phyloP scores from a whole-genome alignment of 2,797 vertebrate genomes.

The Pseudomugil gertrudae region DNA sequence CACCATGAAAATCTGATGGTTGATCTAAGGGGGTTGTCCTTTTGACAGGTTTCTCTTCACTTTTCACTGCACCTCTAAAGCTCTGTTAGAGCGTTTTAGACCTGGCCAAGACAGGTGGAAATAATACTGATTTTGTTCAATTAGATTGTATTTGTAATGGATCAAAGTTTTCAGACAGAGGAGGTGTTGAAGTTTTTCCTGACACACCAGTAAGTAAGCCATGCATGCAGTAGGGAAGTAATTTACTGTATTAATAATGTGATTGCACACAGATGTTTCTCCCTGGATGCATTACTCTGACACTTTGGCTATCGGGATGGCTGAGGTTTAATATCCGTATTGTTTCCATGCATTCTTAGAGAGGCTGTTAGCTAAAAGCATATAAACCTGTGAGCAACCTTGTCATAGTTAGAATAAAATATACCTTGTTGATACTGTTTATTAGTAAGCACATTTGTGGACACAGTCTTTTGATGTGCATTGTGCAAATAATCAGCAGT shows the following conservation, averaged over 20 bases:
- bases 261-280: slow-evolving; percentile 17
- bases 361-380: neutral
- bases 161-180: neutral
- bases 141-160: neutral
- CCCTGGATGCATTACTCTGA: slow-evolving; percentile 1
- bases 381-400: neutral
- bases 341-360: slow-evolving; percentile 5
- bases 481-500: too few relatives aligned
- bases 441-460: too few relatives aligned
- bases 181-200: neutral
- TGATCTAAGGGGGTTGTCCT: neutral
- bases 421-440: neutral
- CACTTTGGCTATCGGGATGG: slow-evolving; percentile 14
- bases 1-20: slow-evolving; percentile 10
- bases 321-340: slow-evolving; percentile 3
- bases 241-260: slow-evolving; percentile 11
- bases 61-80: slow-evolving; percentile 1
- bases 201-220: slow-evolving; percentile 4
- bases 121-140: neutral
- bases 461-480: too few relatives aligned
- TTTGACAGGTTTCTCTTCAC: neutral
- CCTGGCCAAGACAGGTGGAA: neutral
- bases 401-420: neutral
- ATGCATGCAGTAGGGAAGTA: neutral
- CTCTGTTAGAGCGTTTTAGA: neutral